Conservation (phyloP, 2,797 vertebrate species). For the Vultur gryphus region DNA sequence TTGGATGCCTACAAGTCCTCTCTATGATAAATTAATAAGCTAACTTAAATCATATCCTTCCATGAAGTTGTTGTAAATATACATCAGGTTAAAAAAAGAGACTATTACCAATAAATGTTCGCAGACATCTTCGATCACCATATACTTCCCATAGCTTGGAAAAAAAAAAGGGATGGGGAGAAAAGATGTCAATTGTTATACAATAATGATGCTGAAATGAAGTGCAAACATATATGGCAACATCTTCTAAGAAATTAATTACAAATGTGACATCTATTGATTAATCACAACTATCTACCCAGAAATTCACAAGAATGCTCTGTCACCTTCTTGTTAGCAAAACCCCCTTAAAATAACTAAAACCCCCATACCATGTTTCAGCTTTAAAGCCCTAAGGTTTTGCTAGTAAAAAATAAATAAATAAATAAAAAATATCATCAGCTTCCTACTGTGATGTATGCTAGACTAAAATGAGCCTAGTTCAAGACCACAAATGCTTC, state of each 20-base stretch:
- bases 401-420: neutral
- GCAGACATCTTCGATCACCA: conserved; percentile 88
- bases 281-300: neutral
- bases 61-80: neutral
- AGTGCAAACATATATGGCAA: neutral
- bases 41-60: neutral
- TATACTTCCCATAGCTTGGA: conserved; percentile 95
- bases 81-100: neutral
- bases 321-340: neutral
- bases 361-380: neutral
- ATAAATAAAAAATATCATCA: neutral
- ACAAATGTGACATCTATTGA: neutral
- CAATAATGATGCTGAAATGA: neutral
- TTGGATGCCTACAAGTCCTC: neutral
- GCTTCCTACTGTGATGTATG: neutral
- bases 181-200: neutral
- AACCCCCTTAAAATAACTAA: neutral
- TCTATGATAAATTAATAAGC: neutral
- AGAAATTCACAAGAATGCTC: neutral
- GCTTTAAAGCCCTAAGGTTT: neutral
- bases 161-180: neutral
- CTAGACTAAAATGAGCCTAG: neutral
- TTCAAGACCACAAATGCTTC: neutral
- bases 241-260: neutral
- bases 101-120: conserved; percentile 93